Percentiles rank a stretch among this genome's conserved stretches.
Evolutionary conservation across 64 coral and sea anemone genomes (phyloP).

Genomic region (Pachyseris speciosa): DNA sequence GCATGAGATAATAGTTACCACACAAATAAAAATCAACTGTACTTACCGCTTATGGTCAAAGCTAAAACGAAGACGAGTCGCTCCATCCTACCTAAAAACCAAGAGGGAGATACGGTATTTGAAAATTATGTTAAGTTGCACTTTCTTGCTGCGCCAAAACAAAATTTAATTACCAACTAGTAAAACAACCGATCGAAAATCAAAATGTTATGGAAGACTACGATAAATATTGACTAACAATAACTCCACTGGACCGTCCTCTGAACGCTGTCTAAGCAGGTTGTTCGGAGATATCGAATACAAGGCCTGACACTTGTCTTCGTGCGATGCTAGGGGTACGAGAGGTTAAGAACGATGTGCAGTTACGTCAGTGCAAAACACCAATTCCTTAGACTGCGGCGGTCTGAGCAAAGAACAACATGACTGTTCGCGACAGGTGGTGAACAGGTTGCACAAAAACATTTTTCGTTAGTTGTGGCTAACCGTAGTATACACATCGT

Average conservation of each 20-base stretch:
- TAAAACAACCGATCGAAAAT: not conserved
- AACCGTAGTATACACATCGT: not conserved
- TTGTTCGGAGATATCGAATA: not conserved
- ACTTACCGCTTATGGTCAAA: slow-evolving; percentile 39
- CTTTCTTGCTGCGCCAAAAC: not conserved
- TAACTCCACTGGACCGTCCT: slow-evolving; percentile 26
- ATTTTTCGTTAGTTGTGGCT: not conserved
- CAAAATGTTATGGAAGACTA: slow-evolving; percentile 40
- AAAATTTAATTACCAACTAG: not conserved
- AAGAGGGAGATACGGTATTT: not conserved
- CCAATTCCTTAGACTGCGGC: not conserved
- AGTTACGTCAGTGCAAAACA: slow-evolving; percentile 45
- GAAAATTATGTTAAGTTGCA: not conserved
- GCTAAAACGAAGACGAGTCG: slow-evolving; percentile 35
- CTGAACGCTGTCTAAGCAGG: slow-evolving; percentile 47
- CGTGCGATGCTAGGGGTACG: not conserved
- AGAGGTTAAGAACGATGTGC: slow-evolving; percentile 12
- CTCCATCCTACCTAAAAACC: slow-evolving; percentile 33
- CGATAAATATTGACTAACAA: slow-evolving; percentile 51
- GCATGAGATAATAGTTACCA: not conserved
- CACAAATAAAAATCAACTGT: not conserved
- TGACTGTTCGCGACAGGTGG: slow-evolving; percentile 18
- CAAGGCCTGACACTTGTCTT: slow-evolving; percentile 12
- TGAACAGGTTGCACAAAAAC: slow-evolving; percentile 8
- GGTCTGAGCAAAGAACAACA: slow-evolving; percentile 38